phyloP scores from a whole-genome alignment of 2,888 invertebrate genomes.

The Eurytoma adleriae region DNA sequence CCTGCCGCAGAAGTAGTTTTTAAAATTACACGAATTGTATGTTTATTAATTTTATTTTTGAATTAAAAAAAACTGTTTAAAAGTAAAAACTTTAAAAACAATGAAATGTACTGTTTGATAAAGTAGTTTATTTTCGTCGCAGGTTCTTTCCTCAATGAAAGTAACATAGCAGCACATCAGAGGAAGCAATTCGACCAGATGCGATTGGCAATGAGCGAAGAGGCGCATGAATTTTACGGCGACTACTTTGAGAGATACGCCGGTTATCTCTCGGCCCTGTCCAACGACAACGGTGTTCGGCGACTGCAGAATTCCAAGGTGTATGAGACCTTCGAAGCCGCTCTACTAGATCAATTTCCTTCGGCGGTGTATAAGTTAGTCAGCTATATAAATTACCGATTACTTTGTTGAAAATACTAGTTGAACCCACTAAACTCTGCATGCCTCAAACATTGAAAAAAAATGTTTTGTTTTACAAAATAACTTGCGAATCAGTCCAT shows the following conservation, averaged over 20 bases:
- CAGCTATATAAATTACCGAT: neutral
- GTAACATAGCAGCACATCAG: slow-evolving; percentile 84
- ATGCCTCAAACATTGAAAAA: no score
- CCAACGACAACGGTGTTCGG: slow-evolving; percentile 76
- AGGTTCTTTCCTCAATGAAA: slow-evolving; percentile 84
- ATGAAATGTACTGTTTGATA: no score
- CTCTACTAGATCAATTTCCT: slow-evolving; percentile 81
- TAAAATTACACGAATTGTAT: no score
- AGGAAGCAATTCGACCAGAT: slow-evolving; percentile 80
- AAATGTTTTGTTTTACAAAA: no score
- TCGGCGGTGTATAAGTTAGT: slow-evolving; percentile 80
- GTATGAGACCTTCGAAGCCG: slow-evolving; percentile 81
- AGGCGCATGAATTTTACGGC: slow-evolving; percentile 82
- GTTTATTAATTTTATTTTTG: no score
- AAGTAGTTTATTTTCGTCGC: slow-evolving; percentile 16
- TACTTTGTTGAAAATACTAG: no score
- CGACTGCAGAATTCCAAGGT: slow-evolving; percentile 78
- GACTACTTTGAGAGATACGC: slow-evolving; percentile 82
- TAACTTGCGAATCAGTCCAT: no score
- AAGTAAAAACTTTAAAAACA: no score
- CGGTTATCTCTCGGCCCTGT: slow-evolving; percentile 78
- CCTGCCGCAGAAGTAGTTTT: no score
- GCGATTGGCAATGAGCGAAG: slow-evolving; percentile 80
- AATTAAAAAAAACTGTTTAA: no score
- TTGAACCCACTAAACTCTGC: no score